A percentile compares a stretch with the other conserved stretches of the same genome.
Conservation (phyloP, 2,797 vertebrate species). For the Acanthurus tractus region DNA sequence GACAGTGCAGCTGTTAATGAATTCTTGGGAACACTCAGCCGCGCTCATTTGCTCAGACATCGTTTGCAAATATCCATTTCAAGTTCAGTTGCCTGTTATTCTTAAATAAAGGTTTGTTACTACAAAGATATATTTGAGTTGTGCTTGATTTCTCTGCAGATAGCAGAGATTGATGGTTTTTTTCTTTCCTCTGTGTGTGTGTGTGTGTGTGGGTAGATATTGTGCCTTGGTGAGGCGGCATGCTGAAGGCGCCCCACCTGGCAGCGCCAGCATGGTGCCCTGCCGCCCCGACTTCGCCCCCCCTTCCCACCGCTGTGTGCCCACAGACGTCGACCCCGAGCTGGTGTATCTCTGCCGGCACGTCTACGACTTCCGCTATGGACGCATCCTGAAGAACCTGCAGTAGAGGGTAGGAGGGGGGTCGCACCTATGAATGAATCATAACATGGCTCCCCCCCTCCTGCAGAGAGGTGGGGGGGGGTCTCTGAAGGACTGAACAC, state of each 20-base stretch:
- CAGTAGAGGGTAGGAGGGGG: conserved; percentile 85
- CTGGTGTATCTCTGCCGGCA: conserved; percentile 98
- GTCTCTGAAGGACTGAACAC: conserved; percentile 40
- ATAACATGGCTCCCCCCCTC: conserved; percentile 18
- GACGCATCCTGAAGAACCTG: conserved; percentile 98
- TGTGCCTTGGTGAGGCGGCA: conserved; percentile 99
- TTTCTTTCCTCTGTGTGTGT: neutral
- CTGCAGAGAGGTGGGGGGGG: conserved; percentile 16
- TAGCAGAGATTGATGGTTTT: neutral
- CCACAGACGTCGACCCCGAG: conserved; percentile 94
- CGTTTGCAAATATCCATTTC: neutral
- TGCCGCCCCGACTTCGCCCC: conserved; percentile 91
- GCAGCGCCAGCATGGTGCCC: conserved; percentile 91
- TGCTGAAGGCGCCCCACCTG: conserved; percentile 90
- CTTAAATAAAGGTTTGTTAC: neutral
- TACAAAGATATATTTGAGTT: neutral
- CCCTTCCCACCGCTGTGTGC: conserved; percentile 96
- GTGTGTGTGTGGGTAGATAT: conserved; percentile 86
- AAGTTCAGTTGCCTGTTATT: neutral
- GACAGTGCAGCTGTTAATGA: conserved; percentile 51
- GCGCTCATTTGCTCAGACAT: neutral
- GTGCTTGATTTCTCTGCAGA: neutral
- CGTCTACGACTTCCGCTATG: conserved; percentile 97
- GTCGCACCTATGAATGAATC: conserved; percentile 37
- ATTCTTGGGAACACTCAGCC: conserved; percentile 14